Evolutionary conservation across 2,113 vertebrate species (phyloP).

Genomic region (Terrapene triunguis): DNA sequence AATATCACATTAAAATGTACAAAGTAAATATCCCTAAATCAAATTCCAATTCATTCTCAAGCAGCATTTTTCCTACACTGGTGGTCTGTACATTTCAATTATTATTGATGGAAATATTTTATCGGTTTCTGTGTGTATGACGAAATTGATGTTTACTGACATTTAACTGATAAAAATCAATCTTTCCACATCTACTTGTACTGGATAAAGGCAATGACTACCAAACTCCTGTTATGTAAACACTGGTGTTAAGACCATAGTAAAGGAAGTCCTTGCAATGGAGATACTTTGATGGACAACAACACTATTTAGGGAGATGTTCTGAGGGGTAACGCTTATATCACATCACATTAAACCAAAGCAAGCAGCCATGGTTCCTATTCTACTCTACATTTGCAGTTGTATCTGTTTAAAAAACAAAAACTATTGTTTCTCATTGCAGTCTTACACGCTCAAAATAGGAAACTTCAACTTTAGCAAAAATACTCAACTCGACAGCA

Average conservation of each 20-base stretch:
- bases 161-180: not conserved
- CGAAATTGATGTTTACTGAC: not conserved
- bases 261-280: slow-evolving; percentile 6
- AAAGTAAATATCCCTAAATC: not conserved
- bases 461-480: not conserved
- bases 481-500: not conserved
- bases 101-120: not conserved
- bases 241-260: not conserved
- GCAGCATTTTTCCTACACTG: not conserved
- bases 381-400: not conserved
- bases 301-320: accelerated
- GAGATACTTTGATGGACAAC: not conserved
- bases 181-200: not conserved
- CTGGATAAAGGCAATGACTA: not conserved
- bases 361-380: not conserved
- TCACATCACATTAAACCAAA: not conserved
- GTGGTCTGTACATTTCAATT: not conserved
- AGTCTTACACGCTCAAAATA: not conserved
- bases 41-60: not conserved
- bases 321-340: accelerated
- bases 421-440: not conserved
- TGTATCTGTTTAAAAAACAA: not conserved
- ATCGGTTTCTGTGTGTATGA: not conserved
- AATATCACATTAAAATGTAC: not conserved
- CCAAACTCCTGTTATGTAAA: not conserved